Percentiles rank a stretch among this genome's conserved stretches.
phyloP scores from a whole-genome alignment of 2,888 invertebrate genomes.

The Protonemura montana region DNA sequence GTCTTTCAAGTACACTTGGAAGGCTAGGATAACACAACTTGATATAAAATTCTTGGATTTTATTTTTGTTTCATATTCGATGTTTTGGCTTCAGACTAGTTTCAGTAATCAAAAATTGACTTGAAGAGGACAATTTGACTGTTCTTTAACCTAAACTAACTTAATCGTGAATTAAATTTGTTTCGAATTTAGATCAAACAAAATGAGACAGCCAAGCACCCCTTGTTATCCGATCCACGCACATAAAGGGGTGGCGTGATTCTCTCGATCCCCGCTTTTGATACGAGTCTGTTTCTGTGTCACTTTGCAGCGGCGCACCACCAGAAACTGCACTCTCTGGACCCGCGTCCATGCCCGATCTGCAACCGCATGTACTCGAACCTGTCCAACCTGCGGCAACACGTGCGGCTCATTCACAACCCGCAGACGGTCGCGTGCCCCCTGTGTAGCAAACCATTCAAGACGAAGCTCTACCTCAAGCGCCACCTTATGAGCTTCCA shows the following conservation, averaged over 20 bases:
- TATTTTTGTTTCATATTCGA: no score
- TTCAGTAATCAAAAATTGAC: no score
- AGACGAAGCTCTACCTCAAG: slow-evolving; percentile 69
- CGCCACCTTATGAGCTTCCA: slow-evolving; percentile 68
- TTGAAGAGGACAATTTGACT: no score
- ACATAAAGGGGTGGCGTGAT: neutral
- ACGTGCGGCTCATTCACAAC: slow-evolving; percentile 71
- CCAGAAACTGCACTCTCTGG: slow-evolving; percentile 63
- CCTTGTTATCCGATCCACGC: no score
- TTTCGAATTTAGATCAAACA: no score
- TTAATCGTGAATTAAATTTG: no score
- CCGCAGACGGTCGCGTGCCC: slow-evolving; percentile 69
- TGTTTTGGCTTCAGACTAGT: no score
- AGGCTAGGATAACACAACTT: no score
- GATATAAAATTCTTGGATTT: no score
- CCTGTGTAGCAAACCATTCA: slow-evolving; percentile 69
- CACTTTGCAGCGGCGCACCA: slow-evolving; percentile 61
- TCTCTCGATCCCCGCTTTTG: neutral
- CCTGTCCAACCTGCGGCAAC: slow-evolving; percentile 70
- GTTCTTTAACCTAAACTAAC: no score
- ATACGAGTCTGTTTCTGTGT: slow-evolving; percentile 32
- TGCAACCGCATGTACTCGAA: slow-evolving; percentile 72
- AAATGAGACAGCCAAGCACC: no score
- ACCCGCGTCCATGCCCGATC: slow-evolving; percentile 68
- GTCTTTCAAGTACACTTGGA: neutral